phyloP scores from a whole-genome alignment of 2,797 vertebrate species.

The Galagoides demidoff region DNA sequence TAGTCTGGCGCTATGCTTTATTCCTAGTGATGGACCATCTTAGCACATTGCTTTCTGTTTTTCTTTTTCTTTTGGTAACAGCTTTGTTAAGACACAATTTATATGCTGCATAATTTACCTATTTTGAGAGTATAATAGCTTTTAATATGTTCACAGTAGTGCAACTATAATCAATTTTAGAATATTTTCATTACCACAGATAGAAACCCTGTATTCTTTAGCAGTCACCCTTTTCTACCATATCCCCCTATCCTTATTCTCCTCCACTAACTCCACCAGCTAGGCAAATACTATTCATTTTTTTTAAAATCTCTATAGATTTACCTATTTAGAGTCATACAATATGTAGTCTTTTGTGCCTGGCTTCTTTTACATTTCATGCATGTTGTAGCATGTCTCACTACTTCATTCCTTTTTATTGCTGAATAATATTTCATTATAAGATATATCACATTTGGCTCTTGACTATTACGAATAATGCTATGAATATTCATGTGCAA shows the following conservation, averaged over 20 bases:
- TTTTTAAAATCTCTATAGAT: neutral
- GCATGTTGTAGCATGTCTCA: neutral
- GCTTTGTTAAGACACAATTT: conserved; percentile 39
- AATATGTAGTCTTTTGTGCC: neutral
- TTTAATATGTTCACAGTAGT: neutral
- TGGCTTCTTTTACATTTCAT: conserved; percentile 2
- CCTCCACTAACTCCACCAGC: too few relatives aligned
- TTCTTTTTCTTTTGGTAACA: conserved; percentile 8
- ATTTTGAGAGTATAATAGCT: conserved; percentile 14
- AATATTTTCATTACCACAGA: neutral
- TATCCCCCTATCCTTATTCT: neutral
- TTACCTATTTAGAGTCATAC: conserved; percentile 7
- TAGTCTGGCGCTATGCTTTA: neutral
- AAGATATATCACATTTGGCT: neutral
- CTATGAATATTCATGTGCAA: neutral
- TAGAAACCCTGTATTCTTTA: neutral
- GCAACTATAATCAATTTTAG: conserved; percentile 11
- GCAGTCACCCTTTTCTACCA: neutral
- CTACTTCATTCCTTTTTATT: conserved; percentile 10
- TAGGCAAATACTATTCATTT: neutral
- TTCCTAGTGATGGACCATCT: neutral
- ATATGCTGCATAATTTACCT: neutral
- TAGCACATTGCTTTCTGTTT: conserved; percentile 25
- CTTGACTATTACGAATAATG: conserved; percentile 3
- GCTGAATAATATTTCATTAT: neutral